These are phyloP conservation scores for Sphinx pinastri DNA, from an alignment of 2,888 invertebrate species.

Conservation along the genomic window DNA sequence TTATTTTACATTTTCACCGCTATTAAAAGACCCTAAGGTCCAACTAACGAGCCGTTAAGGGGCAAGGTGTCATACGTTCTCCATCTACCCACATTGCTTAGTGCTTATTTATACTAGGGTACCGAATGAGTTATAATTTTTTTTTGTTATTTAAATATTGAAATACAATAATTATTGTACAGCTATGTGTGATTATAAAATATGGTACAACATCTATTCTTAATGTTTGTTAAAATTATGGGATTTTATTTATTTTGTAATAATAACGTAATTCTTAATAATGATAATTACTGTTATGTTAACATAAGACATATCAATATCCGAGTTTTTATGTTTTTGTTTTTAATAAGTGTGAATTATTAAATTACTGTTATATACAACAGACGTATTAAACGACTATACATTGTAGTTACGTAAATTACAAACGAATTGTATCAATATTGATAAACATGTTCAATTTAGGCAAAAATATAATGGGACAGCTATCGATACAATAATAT, in stretches of 20 bases:
- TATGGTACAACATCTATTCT: too few relatives aligned
- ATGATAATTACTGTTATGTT: too few relatives aligned
- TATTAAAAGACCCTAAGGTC: conserved; percentile 36
- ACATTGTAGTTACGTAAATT: background rate
- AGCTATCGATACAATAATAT: conserved; percentile 44
- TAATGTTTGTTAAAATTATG: too few relatives aligned
- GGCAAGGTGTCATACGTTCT: conserved; percentile 29
- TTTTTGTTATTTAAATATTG: too few relatives aligned
- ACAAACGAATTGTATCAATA: background rate
- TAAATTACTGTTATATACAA: too few relatives aligned
- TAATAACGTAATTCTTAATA: too few relatives aligned
- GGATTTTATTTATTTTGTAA: too few relatives aligned
- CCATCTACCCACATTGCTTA: background rate
- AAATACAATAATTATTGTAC: too few relatives aligned
- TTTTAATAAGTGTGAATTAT: too few relatives aligned
- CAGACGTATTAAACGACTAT: background rate
- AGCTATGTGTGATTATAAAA: too few relatives aligned
- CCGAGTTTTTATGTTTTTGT: too few relatives aligned
- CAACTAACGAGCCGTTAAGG: conserved; percentile 42
- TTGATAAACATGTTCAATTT: background rate
- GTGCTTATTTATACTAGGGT: background rate
- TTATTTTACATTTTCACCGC: conserved; percentile 21
- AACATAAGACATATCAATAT: too few relatives aligned
- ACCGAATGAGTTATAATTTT: background rate
- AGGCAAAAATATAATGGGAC: conserved; percentile 20